Conservation (phyloP, 2,888 invertebrate species). For the Stenurella melanura region DNA sequence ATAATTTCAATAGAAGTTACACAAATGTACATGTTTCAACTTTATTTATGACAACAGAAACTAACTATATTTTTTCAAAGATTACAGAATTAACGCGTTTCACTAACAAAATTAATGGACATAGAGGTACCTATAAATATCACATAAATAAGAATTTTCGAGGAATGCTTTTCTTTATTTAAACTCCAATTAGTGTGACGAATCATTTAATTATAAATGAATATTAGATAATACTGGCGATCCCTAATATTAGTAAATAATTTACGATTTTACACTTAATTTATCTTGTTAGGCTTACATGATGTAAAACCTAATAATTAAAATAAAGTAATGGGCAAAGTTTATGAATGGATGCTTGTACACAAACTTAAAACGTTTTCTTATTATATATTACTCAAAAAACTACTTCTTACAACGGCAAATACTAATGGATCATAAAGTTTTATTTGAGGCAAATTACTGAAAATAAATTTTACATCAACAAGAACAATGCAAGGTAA, state of each 20-base stretch:
- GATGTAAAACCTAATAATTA: background rate
- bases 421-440: background rate
- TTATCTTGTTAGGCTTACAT: background rate
- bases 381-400: slow-evolving; percentile 1
- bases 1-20: no score
- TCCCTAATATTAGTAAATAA: background rate
- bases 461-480: background rate
- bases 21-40: background rate
- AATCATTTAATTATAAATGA: slow-evolving; percentile 9
- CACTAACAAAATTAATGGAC: background rate
- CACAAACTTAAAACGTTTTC: background rate
- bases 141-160: background rate
- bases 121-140: background rate
- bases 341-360: background rate
- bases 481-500: background rate
- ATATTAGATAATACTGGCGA: background rate
- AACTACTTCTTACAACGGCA: background rate
- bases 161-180: background rate
- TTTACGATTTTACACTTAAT: slow-evolving; percentile 8
- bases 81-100: background rate
- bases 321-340: background rate
- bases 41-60: background rate
- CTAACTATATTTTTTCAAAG: background rate
- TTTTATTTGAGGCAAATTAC: background rate
- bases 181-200: background rate